These are phyloP conservation scores for Calycopis cecrops DNA, from an alignment of 1,140 invertebrate genomes.

Conservation along the genomic window DNA sequence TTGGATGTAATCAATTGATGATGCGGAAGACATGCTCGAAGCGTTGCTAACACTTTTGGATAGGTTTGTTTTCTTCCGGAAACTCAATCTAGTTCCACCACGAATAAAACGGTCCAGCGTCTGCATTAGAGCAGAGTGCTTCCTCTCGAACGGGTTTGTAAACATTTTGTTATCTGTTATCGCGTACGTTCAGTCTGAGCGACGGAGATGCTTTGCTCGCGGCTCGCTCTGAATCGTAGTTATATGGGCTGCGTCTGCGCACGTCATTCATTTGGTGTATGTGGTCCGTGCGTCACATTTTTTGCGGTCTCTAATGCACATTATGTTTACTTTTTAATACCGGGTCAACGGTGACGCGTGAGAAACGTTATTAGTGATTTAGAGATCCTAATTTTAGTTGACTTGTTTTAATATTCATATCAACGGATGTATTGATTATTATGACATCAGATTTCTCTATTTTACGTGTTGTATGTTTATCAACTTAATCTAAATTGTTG, in stretches of 20 bases:
- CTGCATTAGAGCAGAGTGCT: slow-evolving; percentile 62
- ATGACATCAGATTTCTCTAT: too few relatives aligned
- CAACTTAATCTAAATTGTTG: too few relatives aligned
- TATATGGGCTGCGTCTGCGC: slow-evolving; percentile 40
- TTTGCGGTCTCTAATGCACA: neutral
- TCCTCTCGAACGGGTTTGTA: slow-evolving; percentile 66
- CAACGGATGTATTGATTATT: too few relatives aligned
- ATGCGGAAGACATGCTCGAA: slow-evolving; percentile 42
- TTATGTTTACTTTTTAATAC: neutral
- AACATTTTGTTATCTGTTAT: slow-evolving; percentile 41
- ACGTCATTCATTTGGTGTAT: slow-evolving; percentile 30
- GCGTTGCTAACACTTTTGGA: slow-evolving; percentile 43
- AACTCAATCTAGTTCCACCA: slow-evolving; percentile 49
- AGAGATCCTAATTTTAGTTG: too few relatives aligned
- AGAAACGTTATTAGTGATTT: too few relatives aligned
- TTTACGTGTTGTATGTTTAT: too few relatives aligned
- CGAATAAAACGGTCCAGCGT: slow-evolving; percentile 54
- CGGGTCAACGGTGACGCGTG: slow-evolving; percentile 1
- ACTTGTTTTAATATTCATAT: too few relatives aligned
- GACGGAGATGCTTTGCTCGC: slow-evolving; percentile 32
- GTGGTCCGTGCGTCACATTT: slow-evolving; percentile 19
- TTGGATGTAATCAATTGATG: slow-evolving; percentile 32
- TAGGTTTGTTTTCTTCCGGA: slow-evolving; percentile 46
- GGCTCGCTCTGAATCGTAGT: slow-evolving; percentile 29
- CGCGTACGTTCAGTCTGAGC: slow-evolving; percentile 36